phyloP scores from a whole-genome alignment of 2,113 vertebrate genomes.

The Bubalus kerabau region DNA sequence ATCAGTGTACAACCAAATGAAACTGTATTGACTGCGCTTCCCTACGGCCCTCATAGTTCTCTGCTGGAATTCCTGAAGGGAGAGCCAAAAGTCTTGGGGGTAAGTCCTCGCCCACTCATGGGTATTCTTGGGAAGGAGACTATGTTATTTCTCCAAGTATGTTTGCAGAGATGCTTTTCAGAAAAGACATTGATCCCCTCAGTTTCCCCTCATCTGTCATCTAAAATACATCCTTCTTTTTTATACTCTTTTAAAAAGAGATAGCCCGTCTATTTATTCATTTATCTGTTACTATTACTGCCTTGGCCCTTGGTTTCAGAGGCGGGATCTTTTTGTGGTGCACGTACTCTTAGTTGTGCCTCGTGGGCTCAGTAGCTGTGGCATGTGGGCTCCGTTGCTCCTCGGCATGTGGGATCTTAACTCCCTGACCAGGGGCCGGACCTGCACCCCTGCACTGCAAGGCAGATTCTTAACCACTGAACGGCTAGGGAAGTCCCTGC shows the following conservation, averaged over 20 bases:
- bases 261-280: background rate
- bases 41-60: slow-evolving; percentile 37
- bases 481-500: background rate
- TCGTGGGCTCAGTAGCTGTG: too few relatives aligned
- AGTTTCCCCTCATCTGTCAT: background rate
- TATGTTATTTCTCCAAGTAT: background rate
- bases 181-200: background rate
- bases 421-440: background rate
- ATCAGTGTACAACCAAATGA: background rate
- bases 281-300: background rate
- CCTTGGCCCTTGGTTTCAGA: background rate
- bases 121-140: background rate
- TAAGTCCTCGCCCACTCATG: slow-evolving; percentile 22
- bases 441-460: background rate
- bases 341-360: background rate
- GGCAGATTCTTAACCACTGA: background rate
- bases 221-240: background rate
- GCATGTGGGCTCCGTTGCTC: background rate
- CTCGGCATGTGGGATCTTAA: background rate
- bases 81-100: slow-evolving; percentile 63
- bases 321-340: accelerated
- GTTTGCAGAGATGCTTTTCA: background rate
- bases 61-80: slow-evolving; percentile 57
- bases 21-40: slow-evolving; percentile 23
- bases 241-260: background rate